Evolutionary conservation across 2,888 invertebrate species (phyloP).

Genomic region (Drosophila meridionalis): DNA sequence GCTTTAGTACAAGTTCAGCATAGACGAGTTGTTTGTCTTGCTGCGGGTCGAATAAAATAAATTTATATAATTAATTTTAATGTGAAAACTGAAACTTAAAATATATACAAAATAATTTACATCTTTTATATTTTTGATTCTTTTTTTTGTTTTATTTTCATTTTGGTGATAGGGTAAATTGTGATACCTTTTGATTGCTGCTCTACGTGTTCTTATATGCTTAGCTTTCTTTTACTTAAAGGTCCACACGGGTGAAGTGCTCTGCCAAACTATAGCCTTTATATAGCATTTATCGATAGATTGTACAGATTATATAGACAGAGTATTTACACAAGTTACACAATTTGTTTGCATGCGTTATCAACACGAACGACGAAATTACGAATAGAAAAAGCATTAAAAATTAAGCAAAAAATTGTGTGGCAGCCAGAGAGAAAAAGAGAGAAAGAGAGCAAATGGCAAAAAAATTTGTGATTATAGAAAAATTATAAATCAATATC

Average conservation of each 20-base stretch:
- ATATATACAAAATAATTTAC: background rate
- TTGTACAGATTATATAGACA: conserved; percentile 22
- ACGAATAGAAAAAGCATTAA: conserved; percentile 7
- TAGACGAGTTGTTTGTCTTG: conserved; percentile 89
- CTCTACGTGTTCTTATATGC: conserved; percentile 14
- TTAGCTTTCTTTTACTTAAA: conserved; percentile 71
- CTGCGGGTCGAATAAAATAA: conserved; percentile 62
- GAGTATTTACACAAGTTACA: conserved; percentile 56
- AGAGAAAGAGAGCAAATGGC: conserved; percentile 49
- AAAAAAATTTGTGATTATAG: conserved; percentile 60
- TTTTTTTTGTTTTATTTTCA: background rate
- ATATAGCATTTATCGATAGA: conserved; percentile 18
- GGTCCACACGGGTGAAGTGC: conserved; percentile 82
- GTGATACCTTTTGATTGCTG: conserved; percentile 59
- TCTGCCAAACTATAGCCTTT: conserved; percentile 82
- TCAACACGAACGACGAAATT: conserved; percentile 57
- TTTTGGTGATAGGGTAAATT: conserved; percentile 38
- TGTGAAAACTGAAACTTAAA: background rate
- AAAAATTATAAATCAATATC: conserved; percentile 38
- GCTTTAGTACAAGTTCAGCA: conserved; percentile 89
- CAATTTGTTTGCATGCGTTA: conserved; percentile 57
- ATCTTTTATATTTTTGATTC: background rate
- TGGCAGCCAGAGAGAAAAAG: conserved; percentile 28
- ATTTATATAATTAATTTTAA: background rate
- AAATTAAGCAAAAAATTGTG: conserved; percentile 31